These are phyloP conservation scores for Andricus grossulariae DNA, from an alignment of 1,140 invertebrate genomes.

Conservation along the genomic window DNA sequence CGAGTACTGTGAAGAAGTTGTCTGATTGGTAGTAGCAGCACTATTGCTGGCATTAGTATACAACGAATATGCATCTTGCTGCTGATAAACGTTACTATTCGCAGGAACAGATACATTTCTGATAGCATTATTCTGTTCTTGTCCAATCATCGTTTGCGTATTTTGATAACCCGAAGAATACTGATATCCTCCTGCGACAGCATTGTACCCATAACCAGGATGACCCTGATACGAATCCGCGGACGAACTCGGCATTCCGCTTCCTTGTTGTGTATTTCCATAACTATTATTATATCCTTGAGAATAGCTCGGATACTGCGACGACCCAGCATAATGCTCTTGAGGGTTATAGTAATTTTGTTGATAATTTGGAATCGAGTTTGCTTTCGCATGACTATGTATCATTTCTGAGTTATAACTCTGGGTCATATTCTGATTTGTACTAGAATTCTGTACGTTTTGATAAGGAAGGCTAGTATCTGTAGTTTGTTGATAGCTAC, in stretches of 20 bases:
- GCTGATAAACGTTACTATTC: neutral
- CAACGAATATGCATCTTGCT: slow-evolving; percentile 65
- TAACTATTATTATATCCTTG: slow-evolving; percentile 51
- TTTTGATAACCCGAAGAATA: slow-evolving; percentile 76
- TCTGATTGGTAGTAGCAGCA: slow-evolving; percentile 63
- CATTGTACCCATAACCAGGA: slow-evolving; percentile 76
- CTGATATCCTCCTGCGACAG: slow-evolving; percentile 71
- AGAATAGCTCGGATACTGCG: slow-evolving; percentile 51
- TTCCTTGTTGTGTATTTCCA: slow-evolving; percentile 32
- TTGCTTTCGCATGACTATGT: slow-evolving; percentile 67
- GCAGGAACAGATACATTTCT: neutral
- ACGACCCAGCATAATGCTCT: slow-evolving; percentile 49
- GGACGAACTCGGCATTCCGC: slow-evolving; percentile 32
- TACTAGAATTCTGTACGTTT: slow-evolving; percentile 45
- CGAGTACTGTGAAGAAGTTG: slow-evolving; percentile 65
- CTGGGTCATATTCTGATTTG: slow-evolving; percentile 50
- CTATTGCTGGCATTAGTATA: slow-evolving; percentile 76
- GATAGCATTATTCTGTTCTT: neutral
- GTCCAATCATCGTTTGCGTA: slow-evolving; percentile 46
- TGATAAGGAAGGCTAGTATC: slow-evolving; percentile 31
- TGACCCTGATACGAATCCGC: slow-evolving; percentile 76
- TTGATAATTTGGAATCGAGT: slow-evolving; percentile 52
- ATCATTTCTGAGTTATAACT: slow-evolving; percentile 61
- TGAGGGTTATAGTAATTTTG: slow-evolving; percentile 63
- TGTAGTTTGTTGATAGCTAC: slow-evolving; percentile 30